Conservation (phyloP, 2,888 invertebrate genomes). For the Meganola albula region DNA sequence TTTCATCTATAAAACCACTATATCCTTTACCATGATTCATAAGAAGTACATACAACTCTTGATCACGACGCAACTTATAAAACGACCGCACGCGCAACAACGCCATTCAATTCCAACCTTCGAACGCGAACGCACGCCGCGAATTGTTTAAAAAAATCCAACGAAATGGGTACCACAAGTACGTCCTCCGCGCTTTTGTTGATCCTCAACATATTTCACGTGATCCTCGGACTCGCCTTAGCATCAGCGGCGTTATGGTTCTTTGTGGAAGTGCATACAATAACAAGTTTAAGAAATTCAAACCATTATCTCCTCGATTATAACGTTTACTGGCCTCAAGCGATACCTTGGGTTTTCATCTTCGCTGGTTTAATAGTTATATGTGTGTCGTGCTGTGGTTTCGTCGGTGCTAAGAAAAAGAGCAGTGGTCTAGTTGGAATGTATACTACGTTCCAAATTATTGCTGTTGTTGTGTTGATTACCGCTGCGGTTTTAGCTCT, state of each 20-base stretch:
- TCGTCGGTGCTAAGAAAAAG: slow-evolving; percentile 46
- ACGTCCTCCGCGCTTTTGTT: slow-evolving; percentile 35
- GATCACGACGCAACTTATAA: slow-evolving; percentile 35
- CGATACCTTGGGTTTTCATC: slow-evolving; percentile 64
- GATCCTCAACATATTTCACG: slow-evolving; percentile 47
- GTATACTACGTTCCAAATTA: slow-evolving; percentile 42
- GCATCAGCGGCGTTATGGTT: slow-evolving; percentile 55
- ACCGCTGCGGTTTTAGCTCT: slow-evolving; percentile 47
- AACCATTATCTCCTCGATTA: slow-evolving; percentile 66
- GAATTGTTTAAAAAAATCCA: slow-evolving; percentile 5
- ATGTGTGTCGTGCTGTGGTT: slow-evolving; percentile 52
- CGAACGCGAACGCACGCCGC: slow-evolving; percentile 20
- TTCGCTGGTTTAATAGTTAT: slow-evolving; percentile 50
- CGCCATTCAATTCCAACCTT: slow-evolving; percentile 49
- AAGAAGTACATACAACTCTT: slow-evolving; percentile 24
- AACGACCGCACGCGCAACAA: slow-evolving; percentile 26
- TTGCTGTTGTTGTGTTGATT: slow-evolving; percentile 41
- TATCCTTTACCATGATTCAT: too few relatives aligned
- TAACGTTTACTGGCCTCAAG: slow-evolving; percentile 67
- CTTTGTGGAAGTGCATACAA: slow-evolving; percentile 50
- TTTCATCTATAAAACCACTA: too few relatives aligned
- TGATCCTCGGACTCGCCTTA: slow-evolving; percentile 45
- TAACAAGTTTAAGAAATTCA: slow-evolving; percentile 51
- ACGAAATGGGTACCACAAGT: slow-evolving; percentile 31
- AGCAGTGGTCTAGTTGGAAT: slow-evolving; percentile 43